phyloP scores from a whole-genome alignment of 92 coral and sea anemone species.

The Siderastrea radians region DNA sequence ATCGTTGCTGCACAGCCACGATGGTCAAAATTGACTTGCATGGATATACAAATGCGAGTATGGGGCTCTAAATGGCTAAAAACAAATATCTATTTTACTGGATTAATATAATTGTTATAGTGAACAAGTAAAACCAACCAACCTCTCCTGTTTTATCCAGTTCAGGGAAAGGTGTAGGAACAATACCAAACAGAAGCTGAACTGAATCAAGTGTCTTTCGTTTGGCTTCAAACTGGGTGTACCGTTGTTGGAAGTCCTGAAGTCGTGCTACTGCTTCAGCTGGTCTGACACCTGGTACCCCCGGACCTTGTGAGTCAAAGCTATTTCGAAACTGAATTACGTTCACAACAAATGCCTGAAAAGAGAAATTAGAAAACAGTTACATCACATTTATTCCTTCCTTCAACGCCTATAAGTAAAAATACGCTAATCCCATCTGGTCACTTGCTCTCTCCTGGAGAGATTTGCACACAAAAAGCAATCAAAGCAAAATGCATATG shows the following conservation, averaged over 20 bases:
- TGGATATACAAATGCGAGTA: too few relatives aligned
- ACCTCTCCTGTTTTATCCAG: constrained; percentile 99
- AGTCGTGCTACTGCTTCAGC: constrained; percentile 96
- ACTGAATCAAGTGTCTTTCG: constrained; percentile 95
- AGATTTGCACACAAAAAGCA: too few relatives aligned
- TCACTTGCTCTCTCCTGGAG: too few relatives aligned
- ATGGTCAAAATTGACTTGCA: too few relatives aligned
- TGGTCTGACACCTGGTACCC: constrained; percentile 95
- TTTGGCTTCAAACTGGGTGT: constrained; percentile 92
- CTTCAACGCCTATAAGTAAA: not conserved
- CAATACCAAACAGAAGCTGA: constrained; percentile 91
- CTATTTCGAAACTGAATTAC: constrained; percentile 99
- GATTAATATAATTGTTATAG: not conserved
- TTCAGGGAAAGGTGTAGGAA: constrained; percentile 93
- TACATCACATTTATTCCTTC: not conserved
- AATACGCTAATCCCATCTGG: too few relatives aligned
- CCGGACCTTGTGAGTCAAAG: constrained; percentile 99
- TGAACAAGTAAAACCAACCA: not conserved
- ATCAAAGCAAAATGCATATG: too few relatives aligned
- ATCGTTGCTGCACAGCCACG: too few relatives aligned
- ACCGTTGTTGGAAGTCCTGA: constrained; percentile 93
- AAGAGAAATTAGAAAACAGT: not conserved
- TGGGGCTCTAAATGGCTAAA: too few relatives aligned
- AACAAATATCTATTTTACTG: not conserved
- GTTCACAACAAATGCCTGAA: constrained; percentile 96